Conservation (phyloP, 2,888 invertebrate genomes). For the Ceramica pisi region DNA sequence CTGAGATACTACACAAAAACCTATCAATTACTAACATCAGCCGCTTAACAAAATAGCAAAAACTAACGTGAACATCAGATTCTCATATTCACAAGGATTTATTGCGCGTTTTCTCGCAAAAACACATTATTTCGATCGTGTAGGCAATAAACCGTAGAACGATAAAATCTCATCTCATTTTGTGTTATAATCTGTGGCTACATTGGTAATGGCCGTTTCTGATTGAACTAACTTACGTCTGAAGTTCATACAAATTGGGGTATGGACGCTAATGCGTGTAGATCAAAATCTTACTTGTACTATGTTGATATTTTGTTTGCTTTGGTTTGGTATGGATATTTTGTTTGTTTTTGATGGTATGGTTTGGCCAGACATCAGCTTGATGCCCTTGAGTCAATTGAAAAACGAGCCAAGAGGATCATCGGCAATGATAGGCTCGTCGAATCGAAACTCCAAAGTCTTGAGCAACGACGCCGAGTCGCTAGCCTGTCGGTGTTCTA, state of each 20-base stretch:
- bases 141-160: slow-evolving; percentile 44
- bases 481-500: no score
- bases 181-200: slow-evolving; percentile 48
- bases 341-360: no score
- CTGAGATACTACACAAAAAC: slow-evolving; percentile 5
- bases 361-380: no score
- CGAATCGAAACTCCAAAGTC: no score
- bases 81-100: slow-evolving; percentile 36
- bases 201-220: slow-evolving; percentile 31
- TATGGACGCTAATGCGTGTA: slow-evolving; percentile 18
- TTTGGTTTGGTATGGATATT: background rate
- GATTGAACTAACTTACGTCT: slow-evolving; percentile 29
- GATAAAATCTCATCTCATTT: slow-evolving; percentile 43
- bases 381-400: no score
- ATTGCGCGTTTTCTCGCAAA: slow-evolving; percentile 41
- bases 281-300: slow-evolving; percentile 20
- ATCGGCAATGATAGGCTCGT: no score
- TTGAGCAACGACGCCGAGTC: no score
- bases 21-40: background rate
- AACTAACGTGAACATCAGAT: slow-evolving; percentile 25
- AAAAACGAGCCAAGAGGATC: no score
- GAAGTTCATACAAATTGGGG: slow-evolving; percentile 32
- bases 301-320: background rate
- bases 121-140: slow-evolving; percentile 41
- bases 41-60: slow-evolving; percentile 19